Conservation (phyloP, 1,140 invertebrate species). For the Cydia amplana region DNA sequence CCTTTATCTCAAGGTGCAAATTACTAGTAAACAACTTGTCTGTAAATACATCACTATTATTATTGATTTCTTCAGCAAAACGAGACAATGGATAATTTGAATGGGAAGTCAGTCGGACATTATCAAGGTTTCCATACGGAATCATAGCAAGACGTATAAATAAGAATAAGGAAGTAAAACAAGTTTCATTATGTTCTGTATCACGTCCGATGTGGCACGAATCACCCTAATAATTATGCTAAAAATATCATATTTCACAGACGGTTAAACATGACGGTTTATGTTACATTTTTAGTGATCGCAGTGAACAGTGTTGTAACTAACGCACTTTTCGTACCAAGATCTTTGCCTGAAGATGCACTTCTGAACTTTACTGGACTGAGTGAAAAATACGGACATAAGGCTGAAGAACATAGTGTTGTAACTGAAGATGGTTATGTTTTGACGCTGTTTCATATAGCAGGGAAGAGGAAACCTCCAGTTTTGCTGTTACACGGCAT, state of each 20-base stretch:
- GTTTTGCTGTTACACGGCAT: slow-evolving; percentile 85
- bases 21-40: background rate
- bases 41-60: background rate
- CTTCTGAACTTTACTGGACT: slow-evolving; percentile 37
- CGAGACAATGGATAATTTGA: background rate
- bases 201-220: background rate
- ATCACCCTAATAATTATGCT: background rate
- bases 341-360: slow-evolving; percentile 5
- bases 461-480: slow-evolving; percentile 42
- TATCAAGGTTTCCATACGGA: background rate
- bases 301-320: background rate
- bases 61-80: background rate
- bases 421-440: slow-evolving; percentile 44
- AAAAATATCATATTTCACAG: background rate
- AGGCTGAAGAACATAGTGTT: slow-evolving; percentile 34
- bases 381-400: slow-evolving; percentile 37
- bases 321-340: background rate
- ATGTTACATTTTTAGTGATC: background rate
- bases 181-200: slow-evolving; percentile 20
- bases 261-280: background rate
- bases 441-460: slow-evolving; percentile 39
- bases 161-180: slow-evolving; percentile 13
- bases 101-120: slow-evolving; percentile 5
- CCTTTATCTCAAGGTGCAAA: background rate
- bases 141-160: background rate